These are phyloP conservation scores for Pterostichus madidus DNA, from an alignment of 2,888 invertebrate genomes.

Conservation along the genomic window DNA sequence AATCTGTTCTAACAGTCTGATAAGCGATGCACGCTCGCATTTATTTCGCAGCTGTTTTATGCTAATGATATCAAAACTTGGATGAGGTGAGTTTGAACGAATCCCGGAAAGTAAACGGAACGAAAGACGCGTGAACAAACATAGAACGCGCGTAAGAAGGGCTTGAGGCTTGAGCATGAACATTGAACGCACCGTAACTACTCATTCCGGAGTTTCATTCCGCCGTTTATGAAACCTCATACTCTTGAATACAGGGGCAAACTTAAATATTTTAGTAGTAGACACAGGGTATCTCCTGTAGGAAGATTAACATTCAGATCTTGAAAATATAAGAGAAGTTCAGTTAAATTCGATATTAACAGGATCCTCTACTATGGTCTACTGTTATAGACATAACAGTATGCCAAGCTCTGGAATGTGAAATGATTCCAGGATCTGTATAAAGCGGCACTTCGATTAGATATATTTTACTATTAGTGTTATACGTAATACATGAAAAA, in stretches of 20 bases:
- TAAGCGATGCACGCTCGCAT: neutral
- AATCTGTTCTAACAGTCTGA: neutral
- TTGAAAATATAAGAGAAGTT: too few relatives aligned
- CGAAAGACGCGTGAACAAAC: neutral
- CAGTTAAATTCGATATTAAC: too few relatives aligned
- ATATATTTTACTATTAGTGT: too few relatives aligned
- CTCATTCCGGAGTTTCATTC: neutral
- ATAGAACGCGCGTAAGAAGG: neutral
- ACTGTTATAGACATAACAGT: too few relatives aligned
- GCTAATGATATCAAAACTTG: conserved; percentile 34
- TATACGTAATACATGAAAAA: too few relatives aligned
- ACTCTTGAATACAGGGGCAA: neutral
- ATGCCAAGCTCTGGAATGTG: too few relatives aligned
- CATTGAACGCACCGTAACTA: neutral
- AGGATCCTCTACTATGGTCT: too few relatives aligned
- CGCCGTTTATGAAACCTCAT: conserved; percentile 7
- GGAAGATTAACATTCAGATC: too few relatives aligned
- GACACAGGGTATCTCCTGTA: too few relatives aligned
- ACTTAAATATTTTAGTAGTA: too few relatives aligned
- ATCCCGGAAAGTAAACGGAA: neutral
- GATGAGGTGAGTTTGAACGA: conserved; percentile 9
- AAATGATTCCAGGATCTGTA: too few relatives aligned
- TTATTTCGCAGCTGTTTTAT: conserved; percentile 10
- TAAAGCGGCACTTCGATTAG: too few relatives aligned
- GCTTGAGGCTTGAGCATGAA: neutral